Conservation (phyloP, 2,888 invertebrate species). For the Luffia ferchaultella region DNA sequence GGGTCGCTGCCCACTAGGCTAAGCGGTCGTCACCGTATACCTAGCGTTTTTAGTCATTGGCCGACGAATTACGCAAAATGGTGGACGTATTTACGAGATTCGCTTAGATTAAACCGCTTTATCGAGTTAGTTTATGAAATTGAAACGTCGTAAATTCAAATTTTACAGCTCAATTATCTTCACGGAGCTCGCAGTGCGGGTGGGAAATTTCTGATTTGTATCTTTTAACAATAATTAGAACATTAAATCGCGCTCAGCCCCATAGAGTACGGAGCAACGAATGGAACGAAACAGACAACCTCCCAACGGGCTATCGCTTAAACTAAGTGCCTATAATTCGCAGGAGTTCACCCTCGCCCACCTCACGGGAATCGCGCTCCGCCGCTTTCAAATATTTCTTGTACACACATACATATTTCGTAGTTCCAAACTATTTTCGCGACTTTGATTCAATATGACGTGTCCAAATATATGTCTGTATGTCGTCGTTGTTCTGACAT, state of each 20-base stretch:
- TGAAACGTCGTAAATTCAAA: background rate
- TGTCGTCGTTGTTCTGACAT: no score
- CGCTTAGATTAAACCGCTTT: background rate
- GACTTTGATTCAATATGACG: no score
- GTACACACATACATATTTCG: conserved; percentile 18
- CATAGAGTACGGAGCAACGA: conserved; percentile 26
- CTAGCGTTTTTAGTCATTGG: background rate
- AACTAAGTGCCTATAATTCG: conserved; percentile 60
- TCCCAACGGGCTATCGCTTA: conserved; percentile 51
- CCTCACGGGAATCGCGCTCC: conserved; percentile 42
- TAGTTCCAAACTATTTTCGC: background rate
- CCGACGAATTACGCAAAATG: background rate
- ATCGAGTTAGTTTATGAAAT: background rate
- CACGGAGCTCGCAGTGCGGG: background rate
- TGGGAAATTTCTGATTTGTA: background rate
- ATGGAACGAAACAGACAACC: conserved; percentile 37
- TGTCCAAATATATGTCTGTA: no score
- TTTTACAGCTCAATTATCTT: background rate
- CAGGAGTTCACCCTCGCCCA: conserved; percentile 46
- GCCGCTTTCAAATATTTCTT: conserved; percentile 42
- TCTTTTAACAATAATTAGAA: background rate
- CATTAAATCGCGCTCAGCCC: background rate
- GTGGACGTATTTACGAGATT: background rate
- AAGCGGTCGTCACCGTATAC: background rate
- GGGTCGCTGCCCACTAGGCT: no score